Evolutionary conservation across 2,113 vertebrate genomes (phyloP).

Genomic region (Noturus placidus): DNA sequence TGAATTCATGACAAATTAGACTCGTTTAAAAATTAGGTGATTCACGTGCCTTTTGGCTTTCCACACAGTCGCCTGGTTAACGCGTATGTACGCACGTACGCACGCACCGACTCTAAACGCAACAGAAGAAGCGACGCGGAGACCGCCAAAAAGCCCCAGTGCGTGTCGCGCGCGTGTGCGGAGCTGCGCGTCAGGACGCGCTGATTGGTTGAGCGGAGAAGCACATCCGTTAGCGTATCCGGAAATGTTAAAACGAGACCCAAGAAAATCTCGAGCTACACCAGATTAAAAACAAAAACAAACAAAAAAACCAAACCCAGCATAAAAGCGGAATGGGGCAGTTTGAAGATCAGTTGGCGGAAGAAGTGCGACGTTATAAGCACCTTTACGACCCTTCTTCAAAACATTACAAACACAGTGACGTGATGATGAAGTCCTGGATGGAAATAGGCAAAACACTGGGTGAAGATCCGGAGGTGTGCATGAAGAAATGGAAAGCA

Average conservation of each 20-base stretch:
- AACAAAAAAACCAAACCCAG: neutral
- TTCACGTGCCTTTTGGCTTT: neutral
- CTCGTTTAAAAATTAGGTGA: too few species aligned
- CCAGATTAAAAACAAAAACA: neutral
- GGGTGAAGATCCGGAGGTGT: constrained; percentile 1
- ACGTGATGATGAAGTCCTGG: neutral
- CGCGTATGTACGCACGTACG: neutral
- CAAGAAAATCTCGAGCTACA: neutral
- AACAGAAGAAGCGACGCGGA: neutral
- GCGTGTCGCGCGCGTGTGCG: neutral
- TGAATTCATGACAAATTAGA: too few species aligned
- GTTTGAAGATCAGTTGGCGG: neutral
- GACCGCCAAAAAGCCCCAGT: neutral
- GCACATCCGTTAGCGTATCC: constrained; percentile 7
- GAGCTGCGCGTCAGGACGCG: neutral
- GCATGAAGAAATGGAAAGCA: constrained; percentile 7
- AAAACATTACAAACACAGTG: constrained; percentile 7
- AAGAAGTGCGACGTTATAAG: constrained; percentile 19
- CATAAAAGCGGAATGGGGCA: neutral
- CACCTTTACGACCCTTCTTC: constrained; percentile 15
- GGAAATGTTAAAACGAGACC: neutral
- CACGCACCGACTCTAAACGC: neutral
- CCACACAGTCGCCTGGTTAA: neutral
- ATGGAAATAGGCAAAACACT: neutral
- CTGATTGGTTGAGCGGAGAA: neutral